Evolutionary conservation across 1,140 invertebrate species (phyloP).

Genomic region (Lucilia sericata): DNA sequence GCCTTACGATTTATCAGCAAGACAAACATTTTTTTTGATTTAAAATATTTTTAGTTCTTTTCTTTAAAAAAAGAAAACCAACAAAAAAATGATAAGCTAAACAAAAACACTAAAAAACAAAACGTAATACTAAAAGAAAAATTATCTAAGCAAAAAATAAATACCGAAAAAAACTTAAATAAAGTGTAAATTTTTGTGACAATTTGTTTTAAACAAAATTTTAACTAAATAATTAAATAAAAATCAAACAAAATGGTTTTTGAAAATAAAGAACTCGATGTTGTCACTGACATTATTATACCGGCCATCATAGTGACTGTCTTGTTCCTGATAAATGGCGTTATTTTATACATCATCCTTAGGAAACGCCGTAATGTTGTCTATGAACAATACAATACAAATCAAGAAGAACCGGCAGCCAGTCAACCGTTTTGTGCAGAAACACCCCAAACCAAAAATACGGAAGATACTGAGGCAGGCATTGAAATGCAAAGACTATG

Average conservation of each 20-base stretch:
- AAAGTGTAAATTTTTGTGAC: background rate
- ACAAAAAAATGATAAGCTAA: background rate
- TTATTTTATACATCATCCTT: slow-evolving; percentile 16
- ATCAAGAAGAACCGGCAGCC: background rate
- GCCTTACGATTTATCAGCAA: slow-evolving; percentile 6
- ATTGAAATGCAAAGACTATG: slow-evolving; percentile 11
- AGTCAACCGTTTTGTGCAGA: background rate
- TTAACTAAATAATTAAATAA: background rate
- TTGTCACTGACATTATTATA: slow-evolving; percentile 56
- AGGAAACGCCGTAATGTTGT: background rate
- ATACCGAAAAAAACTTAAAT: background rate
- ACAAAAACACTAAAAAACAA: too few species aligned
- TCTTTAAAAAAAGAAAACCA: background rate
- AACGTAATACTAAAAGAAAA: background rate
- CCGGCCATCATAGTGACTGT: slow-evolving; percentile 51
- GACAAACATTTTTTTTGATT: background rate
- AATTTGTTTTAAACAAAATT: background rate
- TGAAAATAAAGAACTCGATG: slow-evolving; percentile 17
- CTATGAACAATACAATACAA: background rate
- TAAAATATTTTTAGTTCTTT: slow-evolving; percentile 17
- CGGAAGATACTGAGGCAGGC: background rate
- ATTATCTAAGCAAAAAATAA: background rate
- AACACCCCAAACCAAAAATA: background rate
- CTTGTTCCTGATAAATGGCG: slow-evolving; percentile 54
- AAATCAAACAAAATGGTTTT: slow-evolving; percentile 17